Evolutionary conservation across 2,888 invertebrate species (phyloP).

Genomic region (Lysandra coridon): DNA sequence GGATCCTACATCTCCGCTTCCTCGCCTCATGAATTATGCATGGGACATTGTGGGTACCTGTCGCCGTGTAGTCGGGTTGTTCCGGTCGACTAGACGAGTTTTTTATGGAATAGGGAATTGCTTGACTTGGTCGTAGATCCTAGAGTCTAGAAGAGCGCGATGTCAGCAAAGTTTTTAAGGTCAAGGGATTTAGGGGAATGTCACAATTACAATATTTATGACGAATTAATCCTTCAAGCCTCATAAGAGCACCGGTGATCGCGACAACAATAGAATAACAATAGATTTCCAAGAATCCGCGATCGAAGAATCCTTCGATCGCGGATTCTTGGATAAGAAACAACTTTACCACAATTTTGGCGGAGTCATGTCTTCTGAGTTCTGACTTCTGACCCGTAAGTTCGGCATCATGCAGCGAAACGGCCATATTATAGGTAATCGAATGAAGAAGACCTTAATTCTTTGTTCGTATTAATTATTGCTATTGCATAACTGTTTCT

Average conservation of each 20-base stretch:
- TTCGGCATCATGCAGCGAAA: too few species aligned
- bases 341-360: not conserved
- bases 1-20: slow-evolving; percentile 14
- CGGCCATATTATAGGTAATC: too few species aligned
- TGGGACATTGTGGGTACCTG: not conserved
- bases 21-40: slow-evolving; percentile 3
- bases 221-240: too few species aligned
- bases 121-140: not conserved
- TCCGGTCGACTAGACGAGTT: slow-evolving; percentile 4
- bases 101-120: not conserved
- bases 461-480: not conserved
- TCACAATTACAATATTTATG: not conserved
- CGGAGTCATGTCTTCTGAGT: not conserved
- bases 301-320: too few species aligned
- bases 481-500: not conserved
- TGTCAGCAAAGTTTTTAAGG: too few species aligned
- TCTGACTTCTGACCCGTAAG: too few species aligned
- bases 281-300: too few species aligned
- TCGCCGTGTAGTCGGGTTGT: not conserved
- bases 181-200: not conserved
- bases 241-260: too few species aligned
- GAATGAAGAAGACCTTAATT: not conserved
- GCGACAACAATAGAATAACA: too few species aligned
- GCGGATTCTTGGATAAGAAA: not conserved
- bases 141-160: too few species aligned